Conservation (phyloP, 2,888 invertebrate species). For the Galerucella pusilla region DNA sequence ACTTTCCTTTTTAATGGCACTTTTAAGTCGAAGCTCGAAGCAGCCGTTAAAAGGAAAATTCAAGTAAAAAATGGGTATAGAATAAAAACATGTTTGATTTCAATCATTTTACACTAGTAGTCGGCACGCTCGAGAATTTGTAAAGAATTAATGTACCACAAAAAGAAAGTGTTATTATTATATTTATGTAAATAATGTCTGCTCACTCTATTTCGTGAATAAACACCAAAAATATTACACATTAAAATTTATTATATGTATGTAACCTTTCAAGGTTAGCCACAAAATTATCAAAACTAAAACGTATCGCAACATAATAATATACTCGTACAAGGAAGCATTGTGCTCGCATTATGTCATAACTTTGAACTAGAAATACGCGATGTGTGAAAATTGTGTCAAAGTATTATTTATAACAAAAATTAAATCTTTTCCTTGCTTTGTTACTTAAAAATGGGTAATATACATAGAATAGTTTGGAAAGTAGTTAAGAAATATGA, state of each 20-base stretch:
- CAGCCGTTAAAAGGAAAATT: too few species aligned
- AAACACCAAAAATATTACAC: not conserved
- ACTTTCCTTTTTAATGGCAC: too few species aligned
- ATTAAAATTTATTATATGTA: not conserved
- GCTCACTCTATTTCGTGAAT: not conserved
- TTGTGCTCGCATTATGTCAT: slow-evolving; percentile 24
- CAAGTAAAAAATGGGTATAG: too few species aligned
- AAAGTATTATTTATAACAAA: slow-evolving; percentile 19
- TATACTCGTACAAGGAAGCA: slow-evolving; percentile 12
- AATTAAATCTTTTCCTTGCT: slow-evolving; percentile 8
- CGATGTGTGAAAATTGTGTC: slow-evolving; percentile 25
- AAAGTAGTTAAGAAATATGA: not conserved
- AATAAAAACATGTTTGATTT: too few species aligned
- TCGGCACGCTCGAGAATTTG: too few species aligned
- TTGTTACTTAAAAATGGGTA: slow-evolving; percentile 1
- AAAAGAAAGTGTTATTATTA: not conserved
- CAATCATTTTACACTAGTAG: too few species aligned
- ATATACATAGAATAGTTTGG: not conserved
- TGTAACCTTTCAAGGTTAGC: slow-evolving; percentile 17
- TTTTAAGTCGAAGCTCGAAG: too few species aligned
- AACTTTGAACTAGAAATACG: slow-evolving; percentile 34
- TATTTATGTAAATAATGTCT: not conserved
- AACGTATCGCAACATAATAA: not conserved
- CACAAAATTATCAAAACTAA: not conserved
- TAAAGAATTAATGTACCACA: not conserved